Evolutionary conservation across 1,140 invertebrate genomes (phyloP).

Genomic region (Brachionus angularis): DNA sequence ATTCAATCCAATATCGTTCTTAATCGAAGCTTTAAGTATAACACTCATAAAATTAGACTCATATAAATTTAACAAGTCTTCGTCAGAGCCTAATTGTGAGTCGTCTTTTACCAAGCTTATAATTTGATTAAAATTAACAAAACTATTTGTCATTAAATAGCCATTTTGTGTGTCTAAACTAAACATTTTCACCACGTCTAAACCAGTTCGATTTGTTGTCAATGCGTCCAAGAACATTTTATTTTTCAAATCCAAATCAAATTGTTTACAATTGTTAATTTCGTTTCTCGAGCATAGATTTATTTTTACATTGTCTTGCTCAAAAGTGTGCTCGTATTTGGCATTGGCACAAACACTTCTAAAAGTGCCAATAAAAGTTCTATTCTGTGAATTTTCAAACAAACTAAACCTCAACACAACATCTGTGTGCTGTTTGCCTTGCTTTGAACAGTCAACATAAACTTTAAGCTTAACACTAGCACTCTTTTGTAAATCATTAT

Average conservation of each 20-base stretch:
- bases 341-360: background rate
- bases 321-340: background rate
- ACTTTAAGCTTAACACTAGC: constrained; percentile 12
- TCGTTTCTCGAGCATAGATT: constrained; percentile 4
- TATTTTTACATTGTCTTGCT: background rate
- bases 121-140: background rate
- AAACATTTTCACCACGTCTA: background rate
- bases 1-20: too few relatives aligned
- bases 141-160: background rate
- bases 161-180: too few relatives aligned
- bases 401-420: background rate
- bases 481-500: constrained; percentile 33
- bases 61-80: too few relatives aligned
- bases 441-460: constrained; percentile 4
- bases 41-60: too few relatives aligned
- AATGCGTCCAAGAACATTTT: background rate
- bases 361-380: constrained; percentile 13
- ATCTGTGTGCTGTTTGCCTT: background rate
- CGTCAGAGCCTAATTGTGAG: too few relatives aligned
- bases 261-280: background rate
- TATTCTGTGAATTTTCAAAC: background rate
- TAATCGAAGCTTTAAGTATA: too few relatives aligned
- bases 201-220: background rate
- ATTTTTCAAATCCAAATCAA: background rate
- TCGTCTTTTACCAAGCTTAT: background rate